Base-by-base conservation (phyloP, 2,888 invertebrate genomes). In the Biston betularia region DNA sequence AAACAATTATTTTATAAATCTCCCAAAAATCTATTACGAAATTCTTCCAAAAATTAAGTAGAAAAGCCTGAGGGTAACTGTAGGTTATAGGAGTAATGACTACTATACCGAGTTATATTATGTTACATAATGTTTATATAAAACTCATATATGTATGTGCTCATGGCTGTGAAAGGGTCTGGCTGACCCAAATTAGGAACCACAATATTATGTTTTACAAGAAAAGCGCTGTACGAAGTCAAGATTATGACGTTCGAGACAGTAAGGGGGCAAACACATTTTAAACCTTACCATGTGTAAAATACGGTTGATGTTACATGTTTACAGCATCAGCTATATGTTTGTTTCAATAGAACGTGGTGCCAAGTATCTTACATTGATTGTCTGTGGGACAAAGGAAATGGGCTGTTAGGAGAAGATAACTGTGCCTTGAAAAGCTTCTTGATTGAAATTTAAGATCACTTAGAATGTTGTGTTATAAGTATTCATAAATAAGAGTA, bases 181-280 rank as follows among this genome's bases (percentile, higher is more conserved):
- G 44, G 14, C 57, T 61, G 66, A 74, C 74, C 74, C 74, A 74
- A 73, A 75, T 77, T 75, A 75, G 70, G 68, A 68, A 65, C 70
- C 57, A 70, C 70, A 70, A 71, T 75, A 74, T 76, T 75, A 71
- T 74, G 70, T 72, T 72, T 68, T 71, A 70, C 74, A 75, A 72
- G 75, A 67, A 71, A 68, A 59, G 53, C 59, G 52, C 14, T 38
- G 46, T 66, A 64, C 33, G 66, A 52, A 69, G 69, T 72, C 71
- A 74, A 71, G 72, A 71, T 66, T 63, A 57, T 59, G 58, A 63
- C 50, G 50, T 55, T 2, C 11, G 53, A 50, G 58, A 59, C 40
- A 34, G 24, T n/a, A 59, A 55, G 15, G 8, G 14, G 4, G 12
- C 10, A 12, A 10, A 24, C 9, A 0, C 6, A 57, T 33, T 35